phyloP scores from a whole-genome alignment of 1,140 invertebrate genomes.

The Nixonia krombeini region DNA sequence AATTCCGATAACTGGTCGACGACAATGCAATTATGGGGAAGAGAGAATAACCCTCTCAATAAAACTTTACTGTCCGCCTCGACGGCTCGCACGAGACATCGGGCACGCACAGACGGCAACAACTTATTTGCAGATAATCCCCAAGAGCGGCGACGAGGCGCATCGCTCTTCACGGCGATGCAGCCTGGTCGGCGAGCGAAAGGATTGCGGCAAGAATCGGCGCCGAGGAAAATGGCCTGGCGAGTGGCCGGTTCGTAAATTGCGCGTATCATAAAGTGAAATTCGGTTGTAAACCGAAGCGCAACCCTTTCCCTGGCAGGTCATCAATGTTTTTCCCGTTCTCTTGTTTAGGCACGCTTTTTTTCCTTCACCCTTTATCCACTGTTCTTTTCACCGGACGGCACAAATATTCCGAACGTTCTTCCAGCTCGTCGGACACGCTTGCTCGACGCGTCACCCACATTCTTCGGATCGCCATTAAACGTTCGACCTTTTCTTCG shows the following conservation, averaged over 20 bases:
- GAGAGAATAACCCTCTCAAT: too few relatives aligned
- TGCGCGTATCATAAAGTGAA: conserved; percentile 37
- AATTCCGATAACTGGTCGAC: too few relatives aligned
- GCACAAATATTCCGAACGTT: conserved; percentile 23
- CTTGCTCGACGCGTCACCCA: conserved; percentile 12
- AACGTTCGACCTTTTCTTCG: conserved; percentile 14
- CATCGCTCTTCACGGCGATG: background rate
- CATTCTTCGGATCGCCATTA: conserved; percentile 35
- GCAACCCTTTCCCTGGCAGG: conserved; percentile 28
- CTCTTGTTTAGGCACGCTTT: background rate
- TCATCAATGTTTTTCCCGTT: conserved; percentile 4
- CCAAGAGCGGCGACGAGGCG: background rate
- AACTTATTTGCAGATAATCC: conserved; percentile 14
- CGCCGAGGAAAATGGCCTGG: background rate
- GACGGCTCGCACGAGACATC: background rate
- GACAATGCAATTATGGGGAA: too few relatives aligned
- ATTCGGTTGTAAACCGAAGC: conserved; percentile 44
- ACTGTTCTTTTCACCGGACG: too few relatives aligned
- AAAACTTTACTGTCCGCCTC: too few relatives aligned
- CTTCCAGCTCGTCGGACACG: conserved; percentile 18
- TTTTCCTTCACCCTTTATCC: conserved; percentile 19
- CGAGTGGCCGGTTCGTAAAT: too few relatives aligned
- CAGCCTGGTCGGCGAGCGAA: too few relatives aligned
- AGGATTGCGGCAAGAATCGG: conserved; percentile 2
- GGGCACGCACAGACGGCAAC: too few relatives aligned